These are phyloP conservation scores for Deilephila elpenor DNA, from an alignment of 2,888 invertebrate species.

Conservation along the genomic window DNA sequence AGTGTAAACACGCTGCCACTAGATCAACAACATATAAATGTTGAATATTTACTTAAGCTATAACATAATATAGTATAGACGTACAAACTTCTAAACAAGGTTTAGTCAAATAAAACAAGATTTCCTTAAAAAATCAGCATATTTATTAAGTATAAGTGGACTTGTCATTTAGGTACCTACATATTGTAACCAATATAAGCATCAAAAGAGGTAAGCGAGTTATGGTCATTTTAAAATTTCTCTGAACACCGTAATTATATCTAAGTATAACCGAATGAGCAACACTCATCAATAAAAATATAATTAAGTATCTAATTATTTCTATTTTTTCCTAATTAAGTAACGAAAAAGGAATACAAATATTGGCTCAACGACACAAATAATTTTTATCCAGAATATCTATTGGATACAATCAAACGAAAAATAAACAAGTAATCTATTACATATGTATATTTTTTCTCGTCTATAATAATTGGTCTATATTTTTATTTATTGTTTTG, in stretches of 20 bases:
- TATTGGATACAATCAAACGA: not conserved
- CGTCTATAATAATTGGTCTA: not conserved
- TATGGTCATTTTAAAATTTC: not conserved
- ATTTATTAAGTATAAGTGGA: slow-evolving; percentile 29
- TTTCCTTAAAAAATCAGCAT: slow-evolving; percentile 15
- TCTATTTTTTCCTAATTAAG: slow-evolving; percentile 29
- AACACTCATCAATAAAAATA: slow-evolving; percentile 16
- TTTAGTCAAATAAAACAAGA: slow-evolving; percentile 4
- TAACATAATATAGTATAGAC: too few species aligned
- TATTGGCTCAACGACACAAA: not conserved
- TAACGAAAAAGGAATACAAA: not conserved
- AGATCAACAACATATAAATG: too few species aligned
- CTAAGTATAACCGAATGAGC: not conserved
- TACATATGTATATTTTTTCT: not conserved
- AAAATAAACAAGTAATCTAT: not conserved
- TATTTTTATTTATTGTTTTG: not conserved
- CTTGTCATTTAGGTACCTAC: slow-evolving; percentile 27
- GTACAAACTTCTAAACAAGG: too few species aligned
- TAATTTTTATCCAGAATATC: not conserved
- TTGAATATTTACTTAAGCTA: too few species aligned
- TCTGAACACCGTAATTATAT: not conserved
- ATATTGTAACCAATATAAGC: slow-evolving; percentile 4
- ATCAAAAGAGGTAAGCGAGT: not conserved
- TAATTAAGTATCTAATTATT: slow-evolving; percentile 33
- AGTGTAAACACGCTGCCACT: too few species aligned